Percentiles rank a stretch among this genome's conserved stretches.
phyloP scores from a whole-genome alignment of 2,888 invertebrate species.

The Plagodis pulveraria region DNA sequence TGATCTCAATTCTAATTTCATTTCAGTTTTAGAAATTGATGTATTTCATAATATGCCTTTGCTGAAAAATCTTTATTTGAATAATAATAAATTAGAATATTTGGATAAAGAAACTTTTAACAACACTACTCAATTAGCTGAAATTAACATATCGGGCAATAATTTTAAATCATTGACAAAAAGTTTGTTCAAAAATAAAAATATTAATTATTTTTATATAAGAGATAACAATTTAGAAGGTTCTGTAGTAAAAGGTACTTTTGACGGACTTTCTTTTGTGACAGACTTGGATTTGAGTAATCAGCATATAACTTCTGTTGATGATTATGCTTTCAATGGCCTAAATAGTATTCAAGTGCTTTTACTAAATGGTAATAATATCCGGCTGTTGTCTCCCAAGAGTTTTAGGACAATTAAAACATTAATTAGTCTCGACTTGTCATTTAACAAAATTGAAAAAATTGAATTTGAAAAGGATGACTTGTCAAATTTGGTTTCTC shows the following conservation, averaged over 20 bases:
- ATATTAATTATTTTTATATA: slow-evolving; percentile 52
- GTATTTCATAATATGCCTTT: slow-evolving; percentile 44
- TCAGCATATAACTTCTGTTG: slow-evolving; percentile 53
- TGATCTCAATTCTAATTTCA: slow-evolving; percentile 54
- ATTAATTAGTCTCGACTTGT: slow-evolving; percentile 57
- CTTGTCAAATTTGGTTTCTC: slow-evolving; percentile 48
- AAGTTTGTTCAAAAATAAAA: slow-evolving; percentile 56
- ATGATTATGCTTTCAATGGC: slow-evolving; percentile 61
- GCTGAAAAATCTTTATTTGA: slow-evolving; percentile 50
- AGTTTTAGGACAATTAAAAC: slow-evolving; percentile 52
- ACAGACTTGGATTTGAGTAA: slow-evolving; percentile 53
- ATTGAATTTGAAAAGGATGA: slow-evolving; percentile 57
- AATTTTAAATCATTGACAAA: slow-evolving; percentile 52
- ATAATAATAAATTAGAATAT: slow-evolving; percentile 50
- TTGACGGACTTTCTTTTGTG: slow-evolving; percentile 57
- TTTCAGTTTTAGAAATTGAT: slow-evolving; percentile 46
- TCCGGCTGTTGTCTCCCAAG: slow-evolving; percentile 46
- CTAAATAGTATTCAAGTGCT: slow-evolving; percentile 47
- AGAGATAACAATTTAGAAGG: slow-evolving; percentile 55
- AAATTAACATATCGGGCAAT: slow-evolving; percentile 58
- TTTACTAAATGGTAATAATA: slow-evolving; percentile 57
- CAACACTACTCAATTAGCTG: slow-evolving; percentile 38
- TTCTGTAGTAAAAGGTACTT: slow-evolving; percentile 52
- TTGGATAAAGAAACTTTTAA: slow-evolving; percentile 49
- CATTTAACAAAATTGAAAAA: slow-evolving; percentile 56